phyloP scores from a whole-genome alignment of 1,140 invertebrate species.

The Cotesia glomerata region DNA sequence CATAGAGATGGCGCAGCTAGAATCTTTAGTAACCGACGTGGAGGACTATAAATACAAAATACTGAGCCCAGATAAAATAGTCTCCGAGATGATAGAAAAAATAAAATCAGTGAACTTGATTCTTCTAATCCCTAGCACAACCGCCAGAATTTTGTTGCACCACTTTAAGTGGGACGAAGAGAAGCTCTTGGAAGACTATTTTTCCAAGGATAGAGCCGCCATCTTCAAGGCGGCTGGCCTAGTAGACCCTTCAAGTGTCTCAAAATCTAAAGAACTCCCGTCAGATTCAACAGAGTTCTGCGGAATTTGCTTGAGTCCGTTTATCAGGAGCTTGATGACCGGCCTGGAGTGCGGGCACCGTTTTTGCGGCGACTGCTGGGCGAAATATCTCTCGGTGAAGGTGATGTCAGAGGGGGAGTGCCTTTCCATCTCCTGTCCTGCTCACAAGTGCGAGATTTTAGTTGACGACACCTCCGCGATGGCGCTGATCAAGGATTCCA shows the following conservation, averaged over 20 bases:
- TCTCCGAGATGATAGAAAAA: too few relatives aligned
- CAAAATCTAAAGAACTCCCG: slow-evolving; percentile 59
- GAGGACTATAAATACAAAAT: too few relatives aligned
- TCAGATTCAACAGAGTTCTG: slow-evolving; percentile 84
- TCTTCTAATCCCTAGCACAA: slow-evolving; percentile 82
- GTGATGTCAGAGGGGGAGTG: slow-evolving; percentile 97
- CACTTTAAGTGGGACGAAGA: slow-evolving; percentile 99
- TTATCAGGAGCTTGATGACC: slow-evolving; percentile 90
- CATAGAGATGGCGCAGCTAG: too few relatives aligned
- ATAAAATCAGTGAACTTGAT: neutral
- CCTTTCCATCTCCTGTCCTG: slow-evolving; percentile 95
- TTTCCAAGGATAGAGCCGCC: slow-evolving; percentile 92
- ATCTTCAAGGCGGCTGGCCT: slow-evolving; percentile 94
- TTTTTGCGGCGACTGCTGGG: slow-evolving; percentile 95
- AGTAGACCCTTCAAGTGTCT: slow-evolving; percentile 77
- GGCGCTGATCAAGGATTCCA: slow-evolving; percentile 88
- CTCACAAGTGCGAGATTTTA: slow-evolving; percentile 89
- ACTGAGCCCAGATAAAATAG: too few relatives aligned
- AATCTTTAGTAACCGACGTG: too few relatives aligned
- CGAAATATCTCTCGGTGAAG: slow-evolving; percentile 96
- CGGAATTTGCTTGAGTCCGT: slow-evolving; percentile 88
- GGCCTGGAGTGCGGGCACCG: slow-evolving; percentile 95
- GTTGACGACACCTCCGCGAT: slow-evolving; percentile 97
- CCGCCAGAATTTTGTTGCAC: slow-evolving; percentile 91
- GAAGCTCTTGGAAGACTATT: slow-evolving; percentile 95